These are phyloP conservation scores for Pelobates cultripes DNA, from an alignment of 2,797 vertebrate genomes.

Conservation along the genomic window DNA sequence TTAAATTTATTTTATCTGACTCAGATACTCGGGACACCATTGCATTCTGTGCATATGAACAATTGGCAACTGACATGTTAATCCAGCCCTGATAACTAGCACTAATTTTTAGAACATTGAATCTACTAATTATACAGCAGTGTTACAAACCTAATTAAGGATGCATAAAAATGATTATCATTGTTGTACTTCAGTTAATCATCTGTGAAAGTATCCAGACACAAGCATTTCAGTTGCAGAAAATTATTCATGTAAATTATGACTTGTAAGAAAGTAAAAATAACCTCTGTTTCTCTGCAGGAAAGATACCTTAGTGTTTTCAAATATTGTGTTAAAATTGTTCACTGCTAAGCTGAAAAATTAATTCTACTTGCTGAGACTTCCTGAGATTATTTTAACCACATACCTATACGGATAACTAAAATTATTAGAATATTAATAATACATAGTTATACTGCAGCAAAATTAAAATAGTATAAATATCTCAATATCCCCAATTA, in stretches of 20 bases:
- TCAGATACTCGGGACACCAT: no score
- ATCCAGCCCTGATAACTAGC: background rate
- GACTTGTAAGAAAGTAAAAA: background rate
- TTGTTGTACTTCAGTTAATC: background rate
- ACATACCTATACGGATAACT: no score
- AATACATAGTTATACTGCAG: no score
- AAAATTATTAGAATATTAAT: no score
- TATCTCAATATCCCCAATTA: no score
- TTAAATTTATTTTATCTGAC: no score
- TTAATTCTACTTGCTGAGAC: background rate
- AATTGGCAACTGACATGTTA: no score
- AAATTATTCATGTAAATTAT: background rate
- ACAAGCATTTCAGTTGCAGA: background rate
- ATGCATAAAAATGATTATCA: background rate
- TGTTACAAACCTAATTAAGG: background rate
- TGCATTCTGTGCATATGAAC: no score
- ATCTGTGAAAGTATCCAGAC: background rate
- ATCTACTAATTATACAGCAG: background rate
- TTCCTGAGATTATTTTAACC: background rate
- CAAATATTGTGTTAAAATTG: background rate
- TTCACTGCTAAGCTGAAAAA: background rate
- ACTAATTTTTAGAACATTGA: background rate
- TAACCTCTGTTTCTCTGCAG: background rate
- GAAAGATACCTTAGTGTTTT: background rate
- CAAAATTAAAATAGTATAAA: no score